These are phyloP conservation scores for Cavia porcellus DNA, from an alignment of 2,113 vertebrate species.

Conservation along the genomic window DNA sequence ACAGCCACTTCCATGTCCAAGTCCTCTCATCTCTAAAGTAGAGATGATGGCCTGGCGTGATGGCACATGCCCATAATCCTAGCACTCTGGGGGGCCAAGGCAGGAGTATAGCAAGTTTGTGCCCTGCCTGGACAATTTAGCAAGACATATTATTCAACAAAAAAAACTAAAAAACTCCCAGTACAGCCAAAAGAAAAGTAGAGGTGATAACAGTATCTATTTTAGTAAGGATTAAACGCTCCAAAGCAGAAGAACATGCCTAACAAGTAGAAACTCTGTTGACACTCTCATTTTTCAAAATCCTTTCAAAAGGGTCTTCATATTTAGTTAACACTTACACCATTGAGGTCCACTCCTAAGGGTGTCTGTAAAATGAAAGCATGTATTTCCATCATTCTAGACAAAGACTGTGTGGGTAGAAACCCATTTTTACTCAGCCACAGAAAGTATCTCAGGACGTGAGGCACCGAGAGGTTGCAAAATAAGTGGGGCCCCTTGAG, in stretches of 20 bases:
- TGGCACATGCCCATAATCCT: background rate
- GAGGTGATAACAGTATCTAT: background rate
- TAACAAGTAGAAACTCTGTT: too few species aligned
- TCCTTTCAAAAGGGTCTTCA: background rate
- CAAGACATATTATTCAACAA: background rate
- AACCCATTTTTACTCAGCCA: background rate
- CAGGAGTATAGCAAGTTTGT: background rate
- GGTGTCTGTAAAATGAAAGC: background rate
- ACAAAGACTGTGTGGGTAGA: background rate
- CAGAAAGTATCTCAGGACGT: background rate
- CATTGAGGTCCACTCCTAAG: background rate
- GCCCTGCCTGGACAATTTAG: background rate
- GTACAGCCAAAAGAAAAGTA: background rate
- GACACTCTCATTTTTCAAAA: background rate
- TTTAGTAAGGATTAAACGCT: background rate
- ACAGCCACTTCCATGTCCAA: background rate
- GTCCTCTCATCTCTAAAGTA: background rate
- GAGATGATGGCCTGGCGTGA: background rate
- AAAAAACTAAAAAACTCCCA: background rate
- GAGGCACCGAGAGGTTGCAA: background rate
- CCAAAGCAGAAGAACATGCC: background rate
- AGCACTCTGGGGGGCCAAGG: background rate
- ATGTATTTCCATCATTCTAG: background rate
- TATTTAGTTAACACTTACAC: background rate
- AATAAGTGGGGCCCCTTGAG: background rate